Evolutionary conservation across 2,113 vertebrate species (phyloP).

Genomic region (Chamaea fasciata): DNA sequence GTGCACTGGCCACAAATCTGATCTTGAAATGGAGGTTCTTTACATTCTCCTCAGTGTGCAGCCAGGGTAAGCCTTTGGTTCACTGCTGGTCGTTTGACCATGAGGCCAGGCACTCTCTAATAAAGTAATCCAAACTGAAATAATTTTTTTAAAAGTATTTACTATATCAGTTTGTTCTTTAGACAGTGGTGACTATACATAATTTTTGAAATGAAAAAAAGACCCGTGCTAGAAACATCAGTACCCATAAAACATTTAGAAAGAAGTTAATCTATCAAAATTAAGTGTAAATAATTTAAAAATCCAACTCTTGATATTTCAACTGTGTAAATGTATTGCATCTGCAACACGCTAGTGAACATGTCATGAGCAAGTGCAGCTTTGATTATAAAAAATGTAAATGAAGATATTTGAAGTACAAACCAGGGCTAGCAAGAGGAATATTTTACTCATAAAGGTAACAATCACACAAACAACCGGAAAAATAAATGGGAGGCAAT

Average conservation of each 20-base stretch:
- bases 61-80: background rate
- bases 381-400: slow-evolving; percentile 38
- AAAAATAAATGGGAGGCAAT: background rate
- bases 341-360: slow-evolving; percentile 32
- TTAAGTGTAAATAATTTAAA: slow-evolving; percentile 31
- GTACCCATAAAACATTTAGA: slow-evolving; percentile 36
- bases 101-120: background rate
- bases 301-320: slow-evolving; percentile 29
- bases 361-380: slow-evolving; percentile 30
- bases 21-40: background rate
- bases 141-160: background rate
- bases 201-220: background rate
- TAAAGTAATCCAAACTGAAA: background rate
- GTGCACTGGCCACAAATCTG: fast-evolving
- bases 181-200: background rate
- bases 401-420: slow-evolving; percentile 27
- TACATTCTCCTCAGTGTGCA: background rate
- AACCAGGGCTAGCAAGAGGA: background rate
- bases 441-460: background rate
- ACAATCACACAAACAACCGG: background rate
- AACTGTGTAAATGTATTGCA: slow-evolving; percentile 20
- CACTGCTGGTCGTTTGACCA: background rate
- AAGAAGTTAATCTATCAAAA: slow-evolving; percentile 52
- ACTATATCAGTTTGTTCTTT: background rate
- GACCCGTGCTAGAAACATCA: background rate